Conservation (phyloP, 2,888 invertebrate genomes). For the Sarcophaga subvicina region DNA sequence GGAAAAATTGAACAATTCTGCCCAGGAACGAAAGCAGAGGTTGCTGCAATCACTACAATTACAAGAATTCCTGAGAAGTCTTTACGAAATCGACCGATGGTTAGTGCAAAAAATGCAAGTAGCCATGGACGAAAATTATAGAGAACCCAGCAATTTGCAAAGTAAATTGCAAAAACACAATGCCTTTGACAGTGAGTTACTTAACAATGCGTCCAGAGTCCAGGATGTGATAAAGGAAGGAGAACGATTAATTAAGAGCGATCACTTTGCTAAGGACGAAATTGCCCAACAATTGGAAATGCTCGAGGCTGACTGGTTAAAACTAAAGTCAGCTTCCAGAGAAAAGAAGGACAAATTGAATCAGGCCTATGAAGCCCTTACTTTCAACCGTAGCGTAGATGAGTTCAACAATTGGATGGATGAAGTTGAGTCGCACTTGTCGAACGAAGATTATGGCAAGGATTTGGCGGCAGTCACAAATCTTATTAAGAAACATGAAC, state of each 20-base stretch:
- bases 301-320: constrained; percentile 93
- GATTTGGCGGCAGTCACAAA: constrained; percentile 94
- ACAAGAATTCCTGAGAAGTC: constrained; percentile 93
- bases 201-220: constrained; percentile 93
- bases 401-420: constrained; percentile 97
- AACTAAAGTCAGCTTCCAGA: constrained; percentile 90
- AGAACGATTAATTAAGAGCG: constrained; percentile 87
- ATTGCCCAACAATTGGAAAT: constrained; percentile 92
- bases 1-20: constrained; percentile 87
- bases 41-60: constrained; percentile 93
- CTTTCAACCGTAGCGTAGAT: constrained; percentile 94
- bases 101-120: constrained; percentile 96
- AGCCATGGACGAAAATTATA: constrained; percentile 95
- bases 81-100: constrained; percentile 95
- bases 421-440: constrained; percentile 89
- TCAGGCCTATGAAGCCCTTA: constrained; percentile 95
- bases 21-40: constrained; percentile 87
- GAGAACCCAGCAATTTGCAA: constrained; percentile 98
- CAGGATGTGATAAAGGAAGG: constrained; percentile 92
- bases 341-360: constrained; percentile 92
- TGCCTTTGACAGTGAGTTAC: constrained; percentile 97
- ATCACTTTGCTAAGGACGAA: constrained; percentile 95
- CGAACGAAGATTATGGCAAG: constrained; percentile 86
- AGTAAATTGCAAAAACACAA: constrained; percentile 97
- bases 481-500: constrained; percentile 89